phyloP scores from a whole-genome alignment of 2,888 invertebrate genomes.

The Oligia fasciuncula region DNA sequence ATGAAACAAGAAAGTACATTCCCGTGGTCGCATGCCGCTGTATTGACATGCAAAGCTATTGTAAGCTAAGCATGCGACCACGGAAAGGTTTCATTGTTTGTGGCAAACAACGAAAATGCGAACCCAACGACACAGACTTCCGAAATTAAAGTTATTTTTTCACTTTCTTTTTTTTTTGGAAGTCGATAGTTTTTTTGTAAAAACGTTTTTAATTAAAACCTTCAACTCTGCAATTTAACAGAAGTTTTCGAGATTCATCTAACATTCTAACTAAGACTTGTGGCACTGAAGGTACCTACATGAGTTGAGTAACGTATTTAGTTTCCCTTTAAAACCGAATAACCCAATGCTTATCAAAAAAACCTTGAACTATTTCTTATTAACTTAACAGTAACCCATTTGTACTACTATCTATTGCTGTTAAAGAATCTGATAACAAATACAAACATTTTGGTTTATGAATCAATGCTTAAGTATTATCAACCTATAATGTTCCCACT shows the following conservation, averaged over 20 bases:
- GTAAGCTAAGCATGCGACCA: no score
- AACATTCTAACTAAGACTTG: not conserved
- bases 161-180: no score
- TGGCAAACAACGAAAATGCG: no score
- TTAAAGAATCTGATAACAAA: conserved; percentile 20
- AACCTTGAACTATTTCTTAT: conserved; percentile 27
- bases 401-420: conserved; percentile 5
- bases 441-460: not conserved
- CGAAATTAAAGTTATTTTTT: no score
- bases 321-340: conserved; percentile 5
- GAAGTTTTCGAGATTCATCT: not conserved
- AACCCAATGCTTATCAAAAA: conserved; percentile 14
- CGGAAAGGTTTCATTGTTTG: no score
- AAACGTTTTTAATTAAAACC: not conserved
- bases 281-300: not conserved
- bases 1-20: no score
- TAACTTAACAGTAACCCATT: conserved; percentile 14
- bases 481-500: no score
- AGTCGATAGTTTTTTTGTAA: no score
- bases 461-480: not conserved
- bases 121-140: no score
- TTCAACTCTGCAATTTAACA: not conserved
- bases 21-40: no score
- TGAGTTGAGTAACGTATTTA: no score
- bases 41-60: no score